Conservation (phyloP, 1,140 invertebrate species). For the Plodia interpunctella region DNA sequence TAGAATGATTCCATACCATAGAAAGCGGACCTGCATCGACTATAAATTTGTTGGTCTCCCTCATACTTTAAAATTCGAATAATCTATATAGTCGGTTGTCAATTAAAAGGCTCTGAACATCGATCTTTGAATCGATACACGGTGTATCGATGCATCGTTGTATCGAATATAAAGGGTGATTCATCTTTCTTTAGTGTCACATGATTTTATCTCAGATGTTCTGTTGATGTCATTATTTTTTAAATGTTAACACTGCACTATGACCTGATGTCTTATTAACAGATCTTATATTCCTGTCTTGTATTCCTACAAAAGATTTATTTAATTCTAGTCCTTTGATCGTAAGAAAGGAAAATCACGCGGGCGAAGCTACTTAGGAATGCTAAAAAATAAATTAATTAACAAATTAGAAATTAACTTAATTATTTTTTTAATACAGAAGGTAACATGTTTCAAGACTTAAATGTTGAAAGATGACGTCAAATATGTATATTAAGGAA, state of each 20-base stretch:
- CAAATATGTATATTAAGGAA: too few relatives aligned
- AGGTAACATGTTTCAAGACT: too few relatives aligned
- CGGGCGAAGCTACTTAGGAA: too few relatives aligned
- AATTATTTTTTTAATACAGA: too few relatives aligned
- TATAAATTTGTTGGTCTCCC: not conserved
- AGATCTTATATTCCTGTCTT: too few relatives aligned
- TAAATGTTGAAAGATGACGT: too few relatives aligned
- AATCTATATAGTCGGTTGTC: constrained; percentile 27
- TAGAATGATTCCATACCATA: not conserved
- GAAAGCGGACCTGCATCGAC: not conserved
- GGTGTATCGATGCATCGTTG: constrained; percentile 36
- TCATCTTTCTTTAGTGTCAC: constrained; percentile 43
- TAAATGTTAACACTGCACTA: constrained; percentile 23
- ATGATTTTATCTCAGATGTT: constrained; percentile 44
- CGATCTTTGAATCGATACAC: constrained; percentile 28
- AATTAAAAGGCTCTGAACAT: constrained; percentile 36
- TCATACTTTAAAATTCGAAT: constrained; percentile 22
- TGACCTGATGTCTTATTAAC: constrained; percentile 21
- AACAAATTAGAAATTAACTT: too few relatives aligned
- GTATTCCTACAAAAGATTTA: too few relatives aligned
- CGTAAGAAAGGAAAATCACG: too few relatives aligned
- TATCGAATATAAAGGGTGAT: constrained; percentile 36
- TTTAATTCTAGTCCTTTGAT: too few relatives aligned
- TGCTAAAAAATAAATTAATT: too few relatives aligned
- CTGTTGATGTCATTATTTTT: constrained; percentile 36